phyloP scores from a whole-genome alignment of 2,797 vertebrate species.

The Atherinosoma microstoma region DNA sequence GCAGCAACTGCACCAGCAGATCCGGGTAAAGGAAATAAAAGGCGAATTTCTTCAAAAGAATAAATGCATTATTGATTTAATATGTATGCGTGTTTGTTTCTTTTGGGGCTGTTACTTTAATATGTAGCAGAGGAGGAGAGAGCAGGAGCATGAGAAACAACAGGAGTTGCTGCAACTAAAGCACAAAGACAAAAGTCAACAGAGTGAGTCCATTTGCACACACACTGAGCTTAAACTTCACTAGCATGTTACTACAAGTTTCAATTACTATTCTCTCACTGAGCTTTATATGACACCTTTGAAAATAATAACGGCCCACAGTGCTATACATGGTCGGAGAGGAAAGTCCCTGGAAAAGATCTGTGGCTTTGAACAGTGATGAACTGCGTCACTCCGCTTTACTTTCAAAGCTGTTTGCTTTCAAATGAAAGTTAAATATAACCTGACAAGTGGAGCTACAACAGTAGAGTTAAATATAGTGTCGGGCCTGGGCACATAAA shows the following conservation, averaged over 20 bases:
- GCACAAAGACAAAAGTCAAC: constrained; percentile 87
- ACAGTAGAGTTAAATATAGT: constrained; percentile 70
- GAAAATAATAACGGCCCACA: constrained; percentile 23
- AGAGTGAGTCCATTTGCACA: constrained; percentile 75
- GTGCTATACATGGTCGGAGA: constrained; percentile 28
- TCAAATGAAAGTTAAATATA: constrained; percentile 68
- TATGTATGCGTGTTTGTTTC: constrained; percentile 13
- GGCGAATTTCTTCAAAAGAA: background rate
- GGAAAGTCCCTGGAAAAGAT: constrained; percentile 49
- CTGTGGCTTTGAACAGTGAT: constrained; percentile 24
- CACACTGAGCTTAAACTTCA: background rate
- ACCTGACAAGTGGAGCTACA: constrained; percentile 43
- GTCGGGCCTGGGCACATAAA: constrained; percentile 52
- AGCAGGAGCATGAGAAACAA: constrained; percentile 84
- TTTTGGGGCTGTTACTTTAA: constrained; percentile 65
- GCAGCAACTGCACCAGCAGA: constrained; percentile 83
- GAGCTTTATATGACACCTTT: constrained; percentile 2
- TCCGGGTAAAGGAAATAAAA: constrained; percentile 70
- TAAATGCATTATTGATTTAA: background rate
- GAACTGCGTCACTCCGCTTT: constrained; percentile 26
- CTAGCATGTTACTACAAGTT: constrained; percentile 22
- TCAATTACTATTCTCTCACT: constrained; percentile 11
- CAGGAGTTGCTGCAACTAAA: constrained; percentile 85
- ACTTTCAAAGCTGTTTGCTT: constrained; percentile 50
- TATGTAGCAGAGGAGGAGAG: constrained; percentile 82